Percentiles rank a stretch among this genome's conserved stretches.
phyloP scores from a whole-genome alignment of 2,888 invertebrate species.

The Quadroppia sp. region DNA sequence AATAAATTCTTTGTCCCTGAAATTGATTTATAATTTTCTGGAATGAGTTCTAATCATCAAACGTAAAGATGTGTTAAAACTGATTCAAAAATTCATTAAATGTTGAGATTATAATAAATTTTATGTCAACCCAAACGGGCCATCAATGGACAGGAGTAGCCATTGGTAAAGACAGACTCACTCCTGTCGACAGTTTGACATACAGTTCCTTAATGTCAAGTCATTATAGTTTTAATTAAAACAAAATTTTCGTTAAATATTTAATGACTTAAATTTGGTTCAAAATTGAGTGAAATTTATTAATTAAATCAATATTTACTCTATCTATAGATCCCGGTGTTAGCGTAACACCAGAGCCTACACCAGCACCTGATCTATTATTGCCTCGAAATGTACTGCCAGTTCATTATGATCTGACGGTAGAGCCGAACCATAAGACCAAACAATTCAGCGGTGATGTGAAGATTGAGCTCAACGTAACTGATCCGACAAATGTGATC shows the following conservation, averaged over 20 bases:
- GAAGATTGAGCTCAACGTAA: slow-evolving; percentile 8
- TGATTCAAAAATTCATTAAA: no score
- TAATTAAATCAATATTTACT: background rate
- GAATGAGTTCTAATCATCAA: no score
- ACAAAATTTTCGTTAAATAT: no score
- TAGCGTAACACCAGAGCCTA: slow-evolving; percentile 1
- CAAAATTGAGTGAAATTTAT: background rate
- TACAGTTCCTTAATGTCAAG: no score
- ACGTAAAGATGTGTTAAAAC: no score
- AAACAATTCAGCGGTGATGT: slow-evolving; percentile 34
- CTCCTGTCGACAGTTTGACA: no score
- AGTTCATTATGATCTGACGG: slow-evolving; percentile 26
- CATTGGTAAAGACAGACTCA: no score
- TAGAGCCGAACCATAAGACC: slow-evolving; percentile 20
- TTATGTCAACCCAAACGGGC: no score
- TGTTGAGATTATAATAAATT: no score
- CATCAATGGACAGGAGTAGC: no score
- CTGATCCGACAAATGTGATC: slow-evolving; percentile 13
- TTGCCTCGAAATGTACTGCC: slow-evolving; percentile 20
- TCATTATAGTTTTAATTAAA: background rate
- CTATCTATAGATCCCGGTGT: background rate
- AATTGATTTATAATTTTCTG: no score
- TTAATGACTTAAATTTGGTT: background rate
- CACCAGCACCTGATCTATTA: slow-evolving; percentile 24
- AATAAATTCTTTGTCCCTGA: no score